Evolutionary conservation across 1,140 invertebrate species (phyloP).

Genomic region (Drosophila navojoa): DNA sequence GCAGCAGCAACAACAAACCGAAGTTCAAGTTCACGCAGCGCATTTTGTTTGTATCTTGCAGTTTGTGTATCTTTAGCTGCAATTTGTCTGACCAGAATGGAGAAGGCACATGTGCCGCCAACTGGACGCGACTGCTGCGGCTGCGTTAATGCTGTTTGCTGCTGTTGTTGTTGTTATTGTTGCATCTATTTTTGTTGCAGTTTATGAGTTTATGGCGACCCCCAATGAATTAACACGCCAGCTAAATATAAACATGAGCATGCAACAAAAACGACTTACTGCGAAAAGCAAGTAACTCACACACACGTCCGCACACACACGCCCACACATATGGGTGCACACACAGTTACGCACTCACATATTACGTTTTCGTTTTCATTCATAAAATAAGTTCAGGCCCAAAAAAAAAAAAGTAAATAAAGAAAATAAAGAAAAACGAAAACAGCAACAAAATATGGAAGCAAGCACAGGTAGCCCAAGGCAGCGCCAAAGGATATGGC

Average conservation of each 20-base stretch:
- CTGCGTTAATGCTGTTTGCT: slow-evolving; percentile 11
- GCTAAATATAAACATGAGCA: slow-evolving; percentile 61
- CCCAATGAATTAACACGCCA: slow-evolving; percentile 68
- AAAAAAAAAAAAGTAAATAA: slow-evolving; percentile 38
- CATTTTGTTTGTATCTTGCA: slow-evolving; percentile 38
- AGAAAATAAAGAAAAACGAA: too few relatives aligned
- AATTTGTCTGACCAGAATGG: slow-evolving; percentile 52
- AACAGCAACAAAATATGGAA: slow-evolving; percentile 16
- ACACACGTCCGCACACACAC: slow-evolving; percentile 7
- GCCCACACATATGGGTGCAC: slow-evolving; percentile 6
- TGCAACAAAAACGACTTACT: slow-evolving; percentile 24
- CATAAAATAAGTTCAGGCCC: slow-evolving; percentile 61
- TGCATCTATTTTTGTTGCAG: slow-evolving; percentile 59
- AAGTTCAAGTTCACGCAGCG: slow-evolving; percentile 79
- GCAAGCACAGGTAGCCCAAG: slow-evolving; percentile 43
- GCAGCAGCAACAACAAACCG: slow-evolving; percentile 47
- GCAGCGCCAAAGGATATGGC: slow-evolving; percentile 49
- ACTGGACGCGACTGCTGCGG: slow-evolving; percentile 50
- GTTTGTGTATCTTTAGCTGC: slow-evolving; percentile 53
- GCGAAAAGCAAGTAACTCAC: slow-evolving; percentile 32
- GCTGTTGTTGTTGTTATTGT: slow-evolving; percentile 16
- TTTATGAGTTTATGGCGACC: slow-evolving; percentile 54
- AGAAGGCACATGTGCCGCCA: slow-evolving; percentile 64
- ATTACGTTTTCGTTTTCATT: slow-evolving; percentile 58
- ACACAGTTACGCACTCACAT: slow-evolving; percentile 27